Conservation (phyloP, 2,888 invertebrate genomes). For the Cheilosia pagana region DNA sequence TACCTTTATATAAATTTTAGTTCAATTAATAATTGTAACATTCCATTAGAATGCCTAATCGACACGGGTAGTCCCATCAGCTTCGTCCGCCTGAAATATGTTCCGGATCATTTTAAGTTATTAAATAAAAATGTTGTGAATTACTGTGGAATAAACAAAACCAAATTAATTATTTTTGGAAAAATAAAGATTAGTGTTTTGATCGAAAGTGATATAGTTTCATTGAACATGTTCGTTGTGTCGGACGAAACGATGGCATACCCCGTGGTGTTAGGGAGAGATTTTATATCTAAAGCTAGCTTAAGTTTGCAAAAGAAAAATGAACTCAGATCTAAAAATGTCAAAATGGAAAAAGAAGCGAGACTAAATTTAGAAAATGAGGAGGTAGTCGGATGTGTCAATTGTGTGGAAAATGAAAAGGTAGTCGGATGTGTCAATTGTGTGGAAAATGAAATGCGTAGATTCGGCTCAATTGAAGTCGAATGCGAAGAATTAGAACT, state of each 20-base stretch:
- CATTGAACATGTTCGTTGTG: neutral
- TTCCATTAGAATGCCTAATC: constrained; percentile 42
- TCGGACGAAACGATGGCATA: constrained; percentile 54
- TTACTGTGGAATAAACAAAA: constrained; percentile 58
- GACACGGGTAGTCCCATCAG: constrained; percentile 30
- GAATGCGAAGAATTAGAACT: constrained; percentile 3
- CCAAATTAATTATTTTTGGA: constrained; percentile 52
- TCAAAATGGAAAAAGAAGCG: constrained; percentile 5
- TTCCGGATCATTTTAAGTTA: constrained; percentile 42
- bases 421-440: constrained; percentile 8
- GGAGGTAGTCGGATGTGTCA: neutral
- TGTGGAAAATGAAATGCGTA: constrained; percentile 2
- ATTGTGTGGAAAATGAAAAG: constrained; percentile 8
- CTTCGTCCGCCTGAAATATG: constrained; percentile 47
- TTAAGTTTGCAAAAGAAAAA: neutral
- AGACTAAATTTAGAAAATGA: constrained; percentile 15
- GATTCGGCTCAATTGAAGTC: constrained; percentile 15
- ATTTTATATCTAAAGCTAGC: constrained; percentile 41
- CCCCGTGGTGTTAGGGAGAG: constrained; percentile 41
- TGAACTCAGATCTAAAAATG: neutral
- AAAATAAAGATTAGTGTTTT: constrained; percentile 49
- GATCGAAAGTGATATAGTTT: constrained; percentile 42
- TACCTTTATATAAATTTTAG: constrained; percentile 50
- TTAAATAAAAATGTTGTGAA: constrained; percentile 14
- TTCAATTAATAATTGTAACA: constrained; percentile 44